A percentile compares a stretch with the other conserved stretches of the same genome.
These are phyloP conservation scores for Stenodema calcarata DNA, from an alignment of 2,888 invertebrate species.

Conservation along the genomic window DNA sequence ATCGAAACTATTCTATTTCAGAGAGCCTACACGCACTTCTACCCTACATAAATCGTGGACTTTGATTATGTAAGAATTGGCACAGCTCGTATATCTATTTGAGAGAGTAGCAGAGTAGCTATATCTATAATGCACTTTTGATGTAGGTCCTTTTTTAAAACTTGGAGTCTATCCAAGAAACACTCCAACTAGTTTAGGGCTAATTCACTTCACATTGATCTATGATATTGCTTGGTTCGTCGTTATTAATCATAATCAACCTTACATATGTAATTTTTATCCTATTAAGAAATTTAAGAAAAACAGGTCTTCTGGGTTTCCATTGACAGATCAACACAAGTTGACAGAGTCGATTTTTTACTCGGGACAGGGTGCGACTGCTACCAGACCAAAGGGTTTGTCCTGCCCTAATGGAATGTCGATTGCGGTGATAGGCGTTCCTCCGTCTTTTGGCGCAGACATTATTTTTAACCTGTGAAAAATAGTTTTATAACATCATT, in stretches of 20 bases:
- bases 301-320: background rate
- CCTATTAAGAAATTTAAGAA: background rate
- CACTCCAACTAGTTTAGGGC: background rate
- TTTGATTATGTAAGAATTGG: too few species aligned
- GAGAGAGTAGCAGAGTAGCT: too few species aligned
- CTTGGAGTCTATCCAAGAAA: too few species aligned
- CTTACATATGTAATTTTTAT: background rate
- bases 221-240: too few species aligned
- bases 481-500: background rate
- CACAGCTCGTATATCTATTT: too few species aligned
- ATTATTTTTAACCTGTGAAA: conserved; percentile 80
- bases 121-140: too few species aligned
- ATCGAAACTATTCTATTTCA: too few species aligned
- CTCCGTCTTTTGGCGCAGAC: conserved; percentile 69
- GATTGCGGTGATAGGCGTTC: conserved; percentile 66
- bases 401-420: conserved; percentile 81
- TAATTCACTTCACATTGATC: background rate
- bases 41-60: too few species aligned
- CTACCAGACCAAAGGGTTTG: conserved; percentile 86
- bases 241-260: background rate
- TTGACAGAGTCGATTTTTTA: background rate
- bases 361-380: conserved; percentile 70
- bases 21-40: too few species aligned
- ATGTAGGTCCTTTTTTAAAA: too few species aligned
- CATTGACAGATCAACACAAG: background rate